Evolutionary conservation across 2,888 invertebrate genomes (phyloP), one percentile per base, ranked within the genome.

Genomic region (Celastrina argiolus): DNA sequence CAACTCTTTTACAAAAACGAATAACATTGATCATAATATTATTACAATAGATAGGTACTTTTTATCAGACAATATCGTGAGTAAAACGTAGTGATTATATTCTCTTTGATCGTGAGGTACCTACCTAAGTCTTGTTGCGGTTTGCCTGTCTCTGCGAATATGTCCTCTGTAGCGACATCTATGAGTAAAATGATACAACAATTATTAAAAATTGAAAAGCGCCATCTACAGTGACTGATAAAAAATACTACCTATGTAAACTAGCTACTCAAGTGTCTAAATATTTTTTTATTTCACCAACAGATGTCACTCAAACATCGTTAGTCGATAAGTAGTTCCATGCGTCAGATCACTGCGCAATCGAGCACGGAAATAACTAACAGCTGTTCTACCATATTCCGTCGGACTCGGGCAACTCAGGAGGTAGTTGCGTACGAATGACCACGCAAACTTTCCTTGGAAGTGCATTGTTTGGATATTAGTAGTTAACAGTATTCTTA

Each of bases 351-450:
- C 83, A 81, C 84, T 87, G 88, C 88, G 88, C 89, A 88, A 85
- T 86, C 87, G 81, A 83, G 83, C 83, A 88, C 89, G 82, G 88
- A 91, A 90, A 88, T 89, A 91, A 83, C 84, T 83, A 84, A 90
- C 91, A 90, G 91, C 91, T 91, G 91, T 91, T 89, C 84, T 78
- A 87, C 83, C 88, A 87, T 90, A 88, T 89, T 90, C 86, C 84
- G 76, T 88, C 85, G 84, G 88, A 88, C 89, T 88, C 85, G 84
- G 88, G 88, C 89, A 88, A 88, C 89, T 85, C 88, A 81, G 82
- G 77, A 80, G 82, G 85, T 83, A 87, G 84, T 83, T 87, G 85
- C 83, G 70, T 73, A 69, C 73, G 72, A 70, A 75, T 70, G 70
- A 75, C 75, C 79, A 84, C 82, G 83, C 85, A 83, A 84, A 78